phyloP scores from a whole-genome alignment of 2,888 invertebrate species.

The Cordilura impudica region DNA sequence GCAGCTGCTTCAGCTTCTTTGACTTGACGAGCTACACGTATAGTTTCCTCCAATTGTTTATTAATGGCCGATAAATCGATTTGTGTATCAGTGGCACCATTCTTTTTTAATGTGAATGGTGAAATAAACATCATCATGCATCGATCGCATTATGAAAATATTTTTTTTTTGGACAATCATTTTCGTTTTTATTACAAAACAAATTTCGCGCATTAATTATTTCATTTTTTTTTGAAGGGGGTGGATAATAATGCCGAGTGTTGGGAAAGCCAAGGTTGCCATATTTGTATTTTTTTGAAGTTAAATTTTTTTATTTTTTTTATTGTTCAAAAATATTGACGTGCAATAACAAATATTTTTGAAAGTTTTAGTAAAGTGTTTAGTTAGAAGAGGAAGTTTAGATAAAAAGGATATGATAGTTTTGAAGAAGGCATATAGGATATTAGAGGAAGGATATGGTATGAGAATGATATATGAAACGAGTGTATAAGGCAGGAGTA shows the following conservation, averaged over 20 bases:
- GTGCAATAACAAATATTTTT: slow-evolving; percentile 26
- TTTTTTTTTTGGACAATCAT: slow-evolving; percentile 22
- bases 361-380: slow-evolving; percentile 31
- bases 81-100: slow-evolving; percentile 75
- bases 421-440: slow-evolving; percentile 6
- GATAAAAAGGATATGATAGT: slow-evolving; percentile 12
- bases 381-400: background rate
- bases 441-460: slow-evolving; percentile 4
- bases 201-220: slow-evolving; percentile 51
- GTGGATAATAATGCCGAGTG: background rate
- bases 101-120: slow-evolving; percentile 65
- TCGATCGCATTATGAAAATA: slow-evolving; percentile 14
- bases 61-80: slow-evolving; percentile 77
- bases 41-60: slow-evolving; percentile 77
- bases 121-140: slow-evolving; percentile 43
- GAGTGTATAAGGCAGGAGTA: slow-evolving; percentile 42
- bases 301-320: slow-evolving; percentile 29
- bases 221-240: slow-evolving; percentile 36
- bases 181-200: slow-evolving; percentile 2
- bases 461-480: slow-evolving; percentile 16
- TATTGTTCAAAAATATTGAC: slow-evolving; percentile 36
- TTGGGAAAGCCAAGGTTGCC: slow-evolving; percentile 41
- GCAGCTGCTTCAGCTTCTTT: slow-evolving; percentile 75
- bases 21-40: slow-evolving; percentile 78
- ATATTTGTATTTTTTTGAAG: slow-evolving; percentile 20